Conservation (phyloP, 53 echinoderm and acorn worm genomes). For the Luidia sarsii region DNA sequence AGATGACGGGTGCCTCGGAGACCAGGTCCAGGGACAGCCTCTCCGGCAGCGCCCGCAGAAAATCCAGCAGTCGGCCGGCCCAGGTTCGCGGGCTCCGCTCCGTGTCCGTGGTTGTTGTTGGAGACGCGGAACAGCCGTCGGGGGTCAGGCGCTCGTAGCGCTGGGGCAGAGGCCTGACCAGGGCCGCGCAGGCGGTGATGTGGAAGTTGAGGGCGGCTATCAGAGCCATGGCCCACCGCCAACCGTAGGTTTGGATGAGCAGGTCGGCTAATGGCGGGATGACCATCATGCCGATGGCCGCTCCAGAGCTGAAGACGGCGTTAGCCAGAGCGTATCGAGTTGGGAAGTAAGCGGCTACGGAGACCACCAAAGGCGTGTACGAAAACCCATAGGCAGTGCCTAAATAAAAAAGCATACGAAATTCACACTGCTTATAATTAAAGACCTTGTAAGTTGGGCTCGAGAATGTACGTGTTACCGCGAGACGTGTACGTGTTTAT, state of each 20-base stretch:
- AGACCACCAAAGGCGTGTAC: conserved; percentile 41
- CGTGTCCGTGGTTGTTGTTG: neutral
- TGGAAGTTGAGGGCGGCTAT: conserved; percentile 49
- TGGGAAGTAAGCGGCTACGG: conserved; percentile 38
- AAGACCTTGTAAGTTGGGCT: neutral
- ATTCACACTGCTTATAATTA: neutral
- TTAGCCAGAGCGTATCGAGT: conserved; percentile 51
- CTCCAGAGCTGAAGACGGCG: conserved; percentile 33
- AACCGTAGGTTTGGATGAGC: conserved; percentile 15
- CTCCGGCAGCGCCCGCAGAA: neutral
- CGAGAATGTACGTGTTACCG: too few species aligned
- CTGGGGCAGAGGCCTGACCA: conserved; percentile 31
- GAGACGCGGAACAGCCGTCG: neutral
- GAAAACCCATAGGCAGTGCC: conserved; percentile 44
- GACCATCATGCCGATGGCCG: conserved; percentile 55
- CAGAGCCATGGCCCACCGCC: conserved; percentile 41
- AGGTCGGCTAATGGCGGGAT: conserved; percentile 35
- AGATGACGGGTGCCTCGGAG: neutral
- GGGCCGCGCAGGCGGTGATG: conserved; percentile 24
- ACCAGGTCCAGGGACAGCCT: neutral
- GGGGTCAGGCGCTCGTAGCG: neutral
- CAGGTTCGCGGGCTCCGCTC: too few species aligned
- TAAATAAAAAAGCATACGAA: neutral
- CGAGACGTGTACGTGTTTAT: neutral
- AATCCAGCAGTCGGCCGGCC: neutral